These are phyloP conservation scores for Gasterosteus aculeatus DNA, from an alignment of 2,113 vertebrate species.

Conservation along the genomic window DNA sequence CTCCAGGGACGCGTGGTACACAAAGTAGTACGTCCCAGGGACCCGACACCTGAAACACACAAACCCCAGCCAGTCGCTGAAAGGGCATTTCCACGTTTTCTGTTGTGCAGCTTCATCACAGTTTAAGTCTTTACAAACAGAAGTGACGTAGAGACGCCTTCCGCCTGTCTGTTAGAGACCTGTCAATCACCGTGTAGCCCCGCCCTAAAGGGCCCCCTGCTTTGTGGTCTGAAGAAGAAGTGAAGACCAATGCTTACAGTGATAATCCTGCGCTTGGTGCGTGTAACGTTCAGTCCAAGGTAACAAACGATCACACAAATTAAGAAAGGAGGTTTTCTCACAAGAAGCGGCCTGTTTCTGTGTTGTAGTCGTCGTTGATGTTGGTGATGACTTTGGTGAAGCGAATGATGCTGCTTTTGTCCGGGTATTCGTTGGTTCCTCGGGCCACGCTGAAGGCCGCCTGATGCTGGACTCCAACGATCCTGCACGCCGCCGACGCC, in stretches of 20 bases:
- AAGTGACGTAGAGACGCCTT: too few species aligned
- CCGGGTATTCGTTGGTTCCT: conserved; percentile 5
- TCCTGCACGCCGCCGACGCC: conserved; percentile 26
- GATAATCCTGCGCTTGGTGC: too few species aligned
- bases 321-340: not conserved
- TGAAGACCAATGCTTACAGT: too few species aligned
- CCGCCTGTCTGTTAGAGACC: too few species aligned
- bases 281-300: too few species aligned
- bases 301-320: too few species aligned
- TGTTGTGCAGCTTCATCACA: not conserved
- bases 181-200: too few species aligned
- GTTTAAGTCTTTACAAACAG: not conserved
- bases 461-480: not conserved
- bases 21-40: conserved; percentile 65
- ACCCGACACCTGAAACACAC: conserved; percentile 52
- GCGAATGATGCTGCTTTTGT: conserved; percentile 3
- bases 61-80: not conserved
- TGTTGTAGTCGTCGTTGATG: conserved; percentile 55
- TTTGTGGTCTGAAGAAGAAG: too few species aligned
- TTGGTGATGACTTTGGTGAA: conserved; percentile 68
- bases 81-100: not conserved
- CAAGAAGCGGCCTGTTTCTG: conserved; percentile 45
- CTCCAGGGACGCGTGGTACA: conserved; percentile 59
- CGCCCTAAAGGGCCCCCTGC: too few species aligned
- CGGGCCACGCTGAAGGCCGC: conserved; percentile 70